Percentiles rank a stretch among this genome's conserved stretches.
Evolutionary conservation across 2,113 vertebrate genomes (phyloP).

Genomic region (Chitala chitala): DNA sequence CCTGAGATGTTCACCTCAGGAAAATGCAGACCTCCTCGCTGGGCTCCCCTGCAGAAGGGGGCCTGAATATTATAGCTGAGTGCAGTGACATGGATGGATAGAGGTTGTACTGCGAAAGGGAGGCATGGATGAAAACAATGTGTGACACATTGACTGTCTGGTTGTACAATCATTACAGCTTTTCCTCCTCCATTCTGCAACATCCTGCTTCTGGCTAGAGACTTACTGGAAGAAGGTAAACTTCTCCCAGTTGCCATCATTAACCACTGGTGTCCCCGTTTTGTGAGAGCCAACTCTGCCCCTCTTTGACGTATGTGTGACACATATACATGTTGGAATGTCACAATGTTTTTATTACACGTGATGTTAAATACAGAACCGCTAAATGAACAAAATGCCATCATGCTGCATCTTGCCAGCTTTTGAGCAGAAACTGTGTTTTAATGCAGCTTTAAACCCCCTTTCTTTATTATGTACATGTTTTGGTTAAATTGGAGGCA

Average conservation of each 20-base stretch:
- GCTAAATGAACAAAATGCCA: not conserved
- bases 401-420: no score
- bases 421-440: no score
- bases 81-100: not conserved
- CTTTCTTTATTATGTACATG: no score
- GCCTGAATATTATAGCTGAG: not conserved
- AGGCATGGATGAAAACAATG: not conserved
- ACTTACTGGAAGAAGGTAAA: not conserved
- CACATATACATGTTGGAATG: not conserved
- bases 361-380: not conserved
- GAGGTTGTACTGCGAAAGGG: not conserved
- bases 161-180: no score
- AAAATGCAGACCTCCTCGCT: not conserved
- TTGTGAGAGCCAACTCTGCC: not conserved
- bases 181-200: no score
- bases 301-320: not conserved
- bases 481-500: no score
- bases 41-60: no score
- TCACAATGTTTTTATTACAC: not conserved
- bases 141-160: no score
- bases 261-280: slow-evolving; percentile 1
- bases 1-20: not conserved
- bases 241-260: not conserved
- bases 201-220: not conserved
- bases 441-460: no score